These are phyloP conservation scores for Vimba vimba DNA, from an alignment of 2,113 vertebrate genomes.

Conservation along the genomic window DNA sequence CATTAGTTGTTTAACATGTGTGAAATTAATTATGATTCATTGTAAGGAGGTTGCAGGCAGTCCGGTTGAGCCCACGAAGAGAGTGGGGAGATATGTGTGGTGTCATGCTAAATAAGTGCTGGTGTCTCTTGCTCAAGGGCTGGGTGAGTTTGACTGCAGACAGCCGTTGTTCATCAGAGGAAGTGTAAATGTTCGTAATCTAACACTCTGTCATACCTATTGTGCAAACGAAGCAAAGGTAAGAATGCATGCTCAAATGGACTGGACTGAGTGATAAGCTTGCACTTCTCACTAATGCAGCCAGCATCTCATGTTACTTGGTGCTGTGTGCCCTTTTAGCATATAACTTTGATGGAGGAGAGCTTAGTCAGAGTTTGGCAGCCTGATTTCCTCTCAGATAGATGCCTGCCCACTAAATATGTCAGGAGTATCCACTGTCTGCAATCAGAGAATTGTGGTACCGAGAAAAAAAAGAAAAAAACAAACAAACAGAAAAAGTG, in stretches of 20 bases:
- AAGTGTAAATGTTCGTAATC: conserved; percentile 36
- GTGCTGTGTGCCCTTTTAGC: conserved; percentile 5
- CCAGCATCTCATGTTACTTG: conserved; percentile 17
- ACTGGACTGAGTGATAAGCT: conserved; percentile 14
- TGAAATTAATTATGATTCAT: conserved; percentile 74
- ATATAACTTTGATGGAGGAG: not conserved
- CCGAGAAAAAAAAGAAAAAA: not conserved
- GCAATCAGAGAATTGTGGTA: not conserved
- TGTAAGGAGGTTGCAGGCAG: conserved; percentile 45
- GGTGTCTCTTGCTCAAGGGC: conserved; percentile 14
- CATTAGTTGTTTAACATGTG: conserved; percentile 62
- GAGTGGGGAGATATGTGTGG: conserved; percentile 39
- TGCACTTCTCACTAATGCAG: conserved; percentile 22
- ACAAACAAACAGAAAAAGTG: not conserved
- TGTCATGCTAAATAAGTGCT: conserved; percentile 2
- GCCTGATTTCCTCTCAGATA: conserved; percentile 17
- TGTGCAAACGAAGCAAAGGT: conserved; percentile 20
- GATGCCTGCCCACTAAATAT: not conserved
- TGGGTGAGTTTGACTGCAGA: conserved; percentile 2
- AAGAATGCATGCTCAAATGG: conserved; percentile 17
- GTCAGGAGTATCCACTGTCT: not conserved
- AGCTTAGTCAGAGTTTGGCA: conserved; percentile 15
- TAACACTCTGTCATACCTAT: conserved; percentile 38
- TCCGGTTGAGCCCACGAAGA: conserved; percentile 37
- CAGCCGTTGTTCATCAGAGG: conserved; percentile 13